Evolutionary conservation across 2,113 vertebrate species (phyloP), one percentile per base, ranked within the genome.

Genomic region (Rhynchomys soricoides): DNA sequence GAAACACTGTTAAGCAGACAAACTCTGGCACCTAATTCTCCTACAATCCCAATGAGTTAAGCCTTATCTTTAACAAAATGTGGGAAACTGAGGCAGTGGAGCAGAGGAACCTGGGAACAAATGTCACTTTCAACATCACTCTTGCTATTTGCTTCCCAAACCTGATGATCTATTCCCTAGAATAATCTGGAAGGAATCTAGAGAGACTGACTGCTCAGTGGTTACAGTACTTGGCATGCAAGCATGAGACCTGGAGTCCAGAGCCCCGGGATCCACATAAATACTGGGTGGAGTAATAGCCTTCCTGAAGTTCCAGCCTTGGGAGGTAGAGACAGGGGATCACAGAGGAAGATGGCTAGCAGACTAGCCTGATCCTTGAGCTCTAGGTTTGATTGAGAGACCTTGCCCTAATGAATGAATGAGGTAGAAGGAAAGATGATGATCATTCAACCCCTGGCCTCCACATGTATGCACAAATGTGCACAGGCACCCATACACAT

Each of bases 41-140:
- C 29, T 6, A 57, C 26, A 29, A 29, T 74, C 43, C 50, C 34
- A 78, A 34, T 52, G 83, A 91, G 78, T 91, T 75, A 68, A 59
- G 64, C 74, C 40, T 90, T 85, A 74, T 70, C 29, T 91, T 93
- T 50, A 40, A 74, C 81, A n/a, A 93, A 90, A 95, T 45, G 22
- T 89, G 75, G 26, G 78, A 83, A 96, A 94, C 48, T 26, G 34
- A 95, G 68, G 48, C 92, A 91, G 15, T 59, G 70, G 43, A 66
- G 71, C 75, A 66, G 52, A 45, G n/a, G 40, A 57, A 16, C 12
- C 48, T 86, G 59, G 29, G 22, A 94, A 89, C 34, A 48, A 96
- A 79, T 29, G 66, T 91, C 79, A 34, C 57, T 83, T 89, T 91
- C 78, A 87, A 68, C 89, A 74, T 37, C 22, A 43, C 16, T 37